Base-by-base conservation (phyloP, 2,888 invertebrate genomes). In the Coenonympha arcania region DNA sequence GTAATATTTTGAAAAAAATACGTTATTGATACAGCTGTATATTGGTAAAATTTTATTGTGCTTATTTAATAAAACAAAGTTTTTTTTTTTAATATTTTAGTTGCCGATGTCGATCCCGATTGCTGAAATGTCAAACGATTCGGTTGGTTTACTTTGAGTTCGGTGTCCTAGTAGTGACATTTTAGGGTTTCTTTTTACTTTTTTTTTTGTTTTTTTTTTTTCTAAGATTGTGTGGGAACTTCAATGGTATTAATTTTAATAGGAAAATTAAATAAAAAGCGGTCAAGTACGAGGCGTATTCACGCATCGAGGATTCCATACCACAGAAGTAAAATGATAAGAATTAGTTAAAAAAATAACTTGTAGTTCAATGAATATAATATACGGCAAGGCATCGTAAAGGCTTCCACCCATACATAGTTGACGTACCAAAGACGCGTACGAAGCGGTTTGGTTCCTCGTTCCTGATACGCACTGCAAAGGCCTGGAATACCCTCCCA, bases 121-220 rank as follows among this genome's bases (percentile, higher is more conserved):
- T 8, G n/a, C 5, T 9, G 4, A 8, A 24, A 33, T 34, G 44
- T 22, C 26, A 34, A 34, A 11, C 18, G 52, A 39, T 48, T 45
- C 52, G 52, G 39, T 48, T 26, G 44, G 50, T 16, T 33, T 41
- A 34, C 48, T 56, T 40, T 51, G 50, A 51, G 76, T 76, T 75
- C 72, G 75, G 72, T 64, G 71, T 59, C 68, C 73, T 64, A 54
- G 57, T 34, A 49, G 42, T 30, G 33, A 42, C 42, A 36, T 34
- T 34, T 40, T 31, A 26, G 41, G 39, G 47, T 31, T 47, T 39
- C 39, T 30, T 22, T 34, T 22, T 34, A 20, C 34, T 44, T 31
- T 42, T 42, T 34, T 39, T 31, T 6, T 2, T n/a, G n/a, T n/a
- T n/a, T 31, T 31, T 39, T 22, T 24, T 39, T 24, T 9, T 24